A percentile compares a stretch with the other conserved stretches of the same genome.
Evolutionary conservation across 2,888 invertebrate species (phyloP).

Genomic region (Pantelozetes paolii): DNA sequence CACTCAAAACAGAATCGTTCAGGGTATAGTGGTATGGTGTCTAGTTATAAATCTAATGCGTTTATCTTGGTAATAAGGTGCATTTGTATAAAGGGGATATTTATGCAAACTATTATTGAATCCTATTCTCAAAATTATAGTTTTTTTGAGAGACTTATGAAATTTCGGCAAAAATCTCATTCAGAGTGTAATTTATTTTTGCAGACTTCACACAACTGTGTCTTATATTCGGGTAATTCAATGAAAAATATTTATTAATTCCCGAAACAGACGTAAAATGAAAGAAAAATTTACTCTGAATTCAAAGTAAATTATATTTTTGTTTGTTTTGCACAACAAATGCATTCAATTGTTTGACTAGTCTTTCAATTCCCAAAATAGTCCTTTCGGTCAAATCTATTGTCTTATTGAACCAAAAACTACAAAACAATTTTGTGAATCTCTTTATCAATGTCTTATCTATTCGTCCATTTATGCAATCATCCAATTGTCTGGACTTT

Average conservation of each 20-base stretch:
- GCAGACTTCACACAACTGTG: not conserved
- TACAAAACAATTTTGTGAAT: not conserved
- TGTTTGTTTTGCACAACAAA: not conserved
- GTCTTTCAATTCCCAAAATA: conserved; percentile 19
- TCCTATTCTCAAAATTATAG: too few relatives aligned
- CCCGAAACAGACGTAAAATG: not conserved
- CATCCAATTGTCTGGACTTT: not conserved
- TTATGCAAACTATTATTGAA: too few relatives aligned
- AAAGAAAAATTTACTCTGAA: not conserved
- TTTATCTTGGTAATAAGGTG: too few relatives aligned
- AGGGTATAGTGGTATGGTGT: too few relatives aligned
- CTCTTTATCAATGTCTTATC: conserved; percentile 2
- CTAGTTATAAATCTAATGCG: too few relatives aligned
- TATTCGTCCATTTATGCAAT: not conserved
- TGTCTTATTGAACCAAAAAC: conserved; percentile 15
- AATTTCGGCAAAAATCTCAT: not conserved
- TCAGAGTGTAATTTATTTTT: too few relatives aligned
- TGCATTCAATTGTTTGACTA: conserved; percentile 13
- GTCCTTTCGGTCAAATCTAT: conserved; percentile 22
- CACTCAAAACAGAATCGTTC: too few relatives aligned
- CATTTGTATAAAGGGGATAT: too few relatives aligned
- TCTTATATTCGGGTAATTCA: not conserved
- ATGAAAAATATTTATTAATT: conserved; percentile 22
- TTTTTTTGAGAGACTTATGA: not conserved
- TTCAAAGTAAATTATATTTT: conserved; percentile 24